Percentiles rank a stretch among this genome's conserved stretches.
These are phyloP conservation scores for Caenorhabditis sulstoni DNA, from an alignment of 2,888 invertebrate genomes.

Conservation along the genomic window DNA sequence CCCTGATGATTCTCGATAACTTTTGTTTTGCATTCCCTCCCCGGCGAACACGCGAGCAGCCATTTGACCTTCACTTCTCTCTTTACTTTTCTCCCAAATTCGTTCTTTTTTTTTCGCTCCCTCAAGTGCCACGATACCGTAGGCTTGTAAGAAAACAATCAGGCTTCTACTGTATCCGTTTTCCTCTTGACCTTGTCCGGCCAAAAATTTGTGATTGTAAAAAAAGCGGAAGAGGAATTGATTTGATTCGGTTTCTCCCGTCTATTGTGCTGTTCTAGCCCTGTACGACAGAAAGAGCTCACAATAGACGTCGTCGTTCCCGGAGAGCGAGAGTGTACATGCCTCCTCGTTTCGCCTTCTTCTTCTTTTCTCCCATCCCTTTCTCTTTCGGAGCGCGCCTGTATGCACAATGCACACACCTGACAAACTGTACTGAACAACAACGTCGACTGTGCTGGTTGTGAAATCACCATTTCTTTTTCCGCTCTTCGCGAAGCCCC, in stretches of 20 bases:
- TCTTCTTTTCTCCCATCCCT: conserved; percentile 53
- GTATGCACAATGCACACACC: conserved; percentile 61
- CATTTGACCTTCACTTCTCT: neutral
- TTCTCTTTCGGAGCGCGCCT: conserved; percentile 41
- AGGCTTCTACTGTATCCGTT: no score
- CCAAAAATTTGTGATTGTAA: neutral
- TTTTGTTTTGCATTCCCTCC: neutral
- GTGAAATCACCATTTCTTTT: conserved; percentile 30
- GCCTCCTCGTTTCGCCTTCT: conserved; percentile 19
- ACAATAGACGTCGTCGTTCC: conserved; percentile 31
- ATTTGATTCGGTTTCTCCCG: conserved; percentile 5
- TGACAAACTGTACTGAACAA: conserved; percentile 53
- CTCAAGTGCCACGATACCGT: neutral
- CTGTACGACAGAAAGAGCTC: conserved; percentile 24
- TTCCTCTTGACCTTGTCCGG: no score
- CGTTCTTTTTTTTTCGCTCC: neutral
- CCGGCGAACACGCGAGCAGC: neutral
- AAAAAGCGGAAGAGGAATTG: neutral
- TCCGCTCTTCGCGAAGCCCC: no score
- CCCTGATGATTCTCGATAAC: neutral
- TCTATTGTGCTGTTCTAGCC: conserved; percentile 3
- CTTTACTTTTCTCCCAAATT: neutral
- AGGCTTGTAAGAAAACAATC: neutral
- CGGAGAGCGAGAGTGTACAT: conserved; percentile 25
- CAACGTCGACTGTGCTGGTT: conserved; percentile 20